Percentiles rank a stretch among this genome's conserved stretches.
These are phyloP conservation scores for Pheosia tremula DNA, from an alignment of 2,888 invertebrate genomes.

Conservation along the genomic window DNA sequence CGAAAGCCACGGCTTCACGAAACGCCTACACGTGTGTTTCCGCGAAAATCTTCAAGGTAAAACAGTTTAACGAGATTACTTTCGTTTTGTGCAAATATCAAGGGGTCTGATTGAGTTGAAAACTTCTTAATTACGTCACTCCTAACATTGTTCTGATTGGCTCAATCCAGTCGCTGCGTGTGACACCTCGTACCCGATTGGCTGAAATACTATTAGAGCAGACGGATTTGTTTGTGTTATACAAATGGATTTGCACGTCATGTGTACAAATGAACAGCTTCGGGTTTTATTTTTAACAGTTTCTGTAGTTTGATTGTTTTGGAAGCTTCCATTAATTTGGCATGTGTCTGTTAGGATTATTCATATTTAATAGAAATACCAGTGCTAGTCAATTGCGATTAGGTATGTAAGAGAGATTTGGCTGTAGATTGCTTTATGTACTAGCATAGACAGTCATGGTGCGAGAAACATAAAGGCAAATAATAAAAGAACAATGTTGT, in stretches of 20 bases:
- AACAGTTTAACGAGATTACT: slow-evolving; percentile 65
- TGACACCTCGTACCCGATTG: slow-evolving; percentile 25
- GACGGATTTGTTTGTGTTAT: background rate
- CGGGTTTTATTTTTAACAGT: background rate
- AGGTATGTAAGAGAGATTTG: too few relatives aligned
- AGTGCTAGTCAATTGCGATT: too few relatives aligned
- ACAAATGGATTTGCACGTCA: background rate
- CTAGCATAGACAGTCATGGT: too few relatives aligned
- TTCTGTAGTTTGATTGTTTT: background rate
- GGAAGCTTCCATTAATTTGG: background rate
- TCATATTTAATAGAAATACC: background rate
- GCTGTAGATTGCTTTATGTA: too few relatives aligned
- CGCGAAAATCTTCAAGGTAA: slow-evolving; percentile 38
- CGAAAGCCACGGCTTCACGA: background rate
- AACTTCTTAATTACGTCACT: slow-evolving; percentile 61
- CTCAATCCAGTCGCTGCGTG: slow-evolving; percentile 26
- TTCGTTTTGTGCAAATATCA: slow-evolving; percentile 68
- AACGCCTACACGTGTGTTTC: slow-evolving; percentile 33
- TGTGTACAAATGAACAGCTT: background rate
- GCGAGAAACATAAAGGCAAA: too few relatives aligned
- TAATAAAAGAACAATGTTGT: too few relatives aligned
- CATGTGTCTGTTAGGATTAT: background rate
- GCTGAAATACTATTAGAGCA: slow-evolving; percentile 15
- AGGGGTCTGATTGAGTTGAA: slow-evolving; percentile 65
- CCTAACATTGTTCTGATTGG: slow-evolving; percentile 37